A percentile compares a stretch with the other conserved stretches of the same genome.
Conservation (phyloP, 2,797 vertebrate genomes). For the Enteromius viviparus region DNA sequence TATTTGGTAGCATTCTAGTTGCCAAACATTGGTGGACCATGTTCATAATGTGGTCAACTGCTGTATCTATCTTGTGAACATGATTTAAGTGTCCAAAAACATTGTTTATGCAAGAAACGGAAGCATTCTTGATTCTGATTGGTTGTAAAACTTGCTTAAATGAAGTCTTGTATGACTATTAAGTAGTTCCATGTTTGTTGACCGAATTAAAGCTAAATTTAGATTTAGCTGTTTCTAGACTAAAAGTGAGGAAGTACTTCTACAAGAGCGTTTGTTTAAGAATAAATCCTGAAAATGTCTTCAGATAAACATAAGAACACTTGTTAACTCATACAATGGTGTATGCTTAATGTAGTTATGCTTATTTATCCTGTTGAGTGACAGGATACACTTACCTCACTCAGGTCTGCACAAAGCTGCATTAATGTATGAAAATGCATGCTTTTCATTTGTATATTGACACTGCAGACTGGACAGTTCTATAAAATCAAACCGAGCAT, state of each 20-base stretch:
- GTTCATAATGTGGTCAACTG: background rate
- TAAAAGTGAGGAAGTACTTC: background rate
- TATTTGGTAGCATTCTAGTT: background rate
- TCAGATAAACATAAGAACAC: background rate
- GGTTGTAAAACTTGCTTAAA: background rate
- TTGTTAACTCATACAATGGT: background rate
- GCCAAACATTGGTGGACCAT: background rate
- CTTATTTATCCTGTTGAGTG: background rate
- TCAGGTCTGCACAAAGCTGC: conserved; percentile 26
- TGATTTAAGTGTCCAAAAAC: background rate
- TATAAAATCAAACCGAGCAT: conserved; percentile 32
- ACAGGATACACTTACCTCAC: conserved; percentile 33
- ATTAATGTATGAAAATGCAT: conserved; percentile 41
- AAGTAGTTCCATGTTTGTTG: background rate
- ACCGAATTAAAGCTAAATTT: background rate
- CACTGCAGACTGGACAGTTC: conserved; percentile 17
- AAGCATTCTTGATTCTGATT: background rate
- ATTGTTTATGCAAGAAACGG: background rate
- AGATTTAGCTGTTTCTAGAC: background rate
- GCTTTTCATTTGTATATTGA: conserved; percentile 36
- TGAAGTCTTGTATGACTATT: background rate
- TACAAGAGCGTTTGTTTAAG: background rate
- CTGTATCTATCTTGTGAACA: background rate
- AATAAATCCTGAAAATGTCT: background rate
- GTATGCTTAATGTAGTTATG: background rate